Evolutionary conservation across 2,888 invertebrate species (phyloP).

Genomic region (Eutolmus rufibarbis): DNA sequence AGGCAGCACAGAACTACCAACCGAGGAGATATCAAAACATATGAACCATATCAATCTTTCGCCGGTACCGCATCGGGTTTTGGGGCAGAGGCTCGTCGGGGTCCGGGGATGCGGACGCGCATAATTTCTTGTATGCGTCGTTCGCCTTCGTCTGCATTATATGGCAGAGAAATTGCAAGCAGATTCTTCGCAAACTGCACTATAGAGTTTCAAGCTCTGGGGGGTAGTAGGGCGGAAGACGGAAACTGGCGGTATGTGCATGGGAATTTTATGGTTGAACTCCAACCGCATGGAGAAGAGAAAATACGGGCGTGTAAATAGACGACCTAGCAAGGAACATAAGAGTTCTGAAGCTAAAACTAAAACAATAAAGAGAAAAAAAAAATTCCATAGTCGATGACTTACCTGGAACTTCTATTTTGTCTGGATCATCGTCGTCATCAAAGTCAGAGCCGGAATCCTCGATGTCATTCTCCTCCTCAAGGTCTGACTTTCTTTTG

Average conservation of each 20-base stretch:
- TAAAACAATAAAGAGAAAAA: background rate
- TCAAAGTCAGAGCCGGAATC: conserved; percentile 77
- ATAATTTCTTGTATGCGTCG: conserved; percentile 25
- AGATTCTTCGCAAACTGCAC: conserved; percentile 15
- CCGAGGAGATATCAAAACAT: conserved; percentile 29
- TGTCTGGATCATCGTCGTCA: conserved; percentile 90
- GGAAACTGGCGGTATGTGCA: background rate
- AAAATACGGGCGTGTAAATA: background rate
- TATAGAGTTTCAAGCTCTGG: background rate
- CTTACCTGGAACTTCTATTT: conserved; percentile 87
- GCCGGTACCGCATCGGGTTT: background rate
- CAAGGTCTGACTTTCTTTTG: conserved; percentile 5
- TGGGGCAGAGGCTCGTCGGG: background rate
- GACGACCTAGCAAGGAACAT: background rate
- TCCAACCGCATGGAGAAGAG: background rate
- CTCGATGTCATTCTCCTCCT: conserved; percentile 58
- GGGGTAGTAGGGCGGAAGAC: background rate
- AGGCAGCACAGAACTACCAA: conserved; percentile 17
- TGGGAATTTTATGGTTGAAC: background rate
- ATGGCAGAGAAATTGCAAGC: conserved; percentile 8
- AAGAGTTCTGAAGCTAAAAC: background rate
- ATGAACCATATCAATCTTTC: conserved; percentile 35
- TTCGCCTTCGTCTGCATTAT: conserved; percentile 7
- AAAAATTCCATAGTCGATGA: background rate
- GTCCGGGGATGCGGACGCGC: background rate